A percentile compares a stretch with the other conserved stretches of the same genome.
Evolutionary conservation across 1,140 invertebrate genomes (phyloP).

Genomic region (Asbolus verrucosus): DNA sequence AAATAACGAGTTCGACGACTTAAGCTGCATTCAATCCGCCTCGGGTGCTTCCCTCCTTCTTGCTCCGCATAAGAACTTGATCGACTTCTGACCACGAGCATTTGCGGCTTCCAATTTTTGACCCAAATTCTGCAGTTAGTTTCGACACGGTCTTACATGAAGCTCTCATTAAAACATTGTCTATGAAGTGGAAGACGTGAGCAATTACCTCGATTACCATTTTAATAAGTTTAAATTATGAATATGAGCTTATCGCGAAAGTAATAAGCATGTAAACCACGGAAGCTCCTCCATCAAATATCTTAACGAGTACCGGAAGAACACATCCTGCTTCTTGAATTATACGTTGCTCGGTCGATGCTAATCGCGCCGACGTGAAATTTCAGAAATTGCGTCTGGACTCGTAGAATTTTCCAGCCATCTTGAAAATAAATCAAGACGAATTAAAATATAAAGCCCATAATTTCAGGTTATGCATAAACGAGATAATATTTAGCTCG

Average conservation of each 20-base stretch:
- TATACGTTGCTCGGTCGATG: constrained; percentile 13
- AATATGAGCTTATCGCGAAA: background rate
- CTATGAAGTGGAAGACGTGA: background rate
- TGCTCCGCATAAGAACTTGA: constrained; percentile 1
- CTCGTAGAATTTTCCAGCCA: background rate
- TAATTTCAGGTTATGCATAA: constrained; percentile 44
- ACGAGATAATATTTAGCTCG: constrained; percentile 29
- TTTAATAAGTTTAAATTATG: constrained; percentile 12
- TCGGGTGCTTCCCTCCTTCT: constrained; percentile 6
- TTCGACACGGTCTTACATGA: too few species aligned
- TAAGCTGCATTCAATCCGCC: constrained; percentile 35
- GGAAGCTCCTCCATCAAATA: constrained; percentile 22
- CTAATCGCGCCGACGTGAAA: background rate
- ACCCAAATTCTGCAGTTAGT: constrained; percentile 28
- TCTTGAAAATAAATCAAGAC: constrained; percentile 41
- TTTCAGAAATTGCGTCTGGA: background rate
- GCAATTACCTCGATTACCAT: constrained; percentile 11
- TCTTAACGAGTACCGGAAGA: constrained; percentile 36
- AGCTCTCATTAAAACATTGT: too few species aligned
- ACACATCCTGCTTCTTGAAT: constrained; percentile 37
- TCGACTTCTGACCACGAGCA: constrained; percentile 6
- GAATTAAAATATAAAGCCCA: constrained; percentile 45
- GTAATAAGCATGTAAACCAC: constrained; percentile 20
- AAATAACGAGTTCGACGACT: constrained; percentile 54
- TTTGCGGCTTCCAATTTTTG: background rate